phyloP scores from a whole-genome alignment of 2,797 vertebrate genomes.

The Ceryle rudis region DNA sequence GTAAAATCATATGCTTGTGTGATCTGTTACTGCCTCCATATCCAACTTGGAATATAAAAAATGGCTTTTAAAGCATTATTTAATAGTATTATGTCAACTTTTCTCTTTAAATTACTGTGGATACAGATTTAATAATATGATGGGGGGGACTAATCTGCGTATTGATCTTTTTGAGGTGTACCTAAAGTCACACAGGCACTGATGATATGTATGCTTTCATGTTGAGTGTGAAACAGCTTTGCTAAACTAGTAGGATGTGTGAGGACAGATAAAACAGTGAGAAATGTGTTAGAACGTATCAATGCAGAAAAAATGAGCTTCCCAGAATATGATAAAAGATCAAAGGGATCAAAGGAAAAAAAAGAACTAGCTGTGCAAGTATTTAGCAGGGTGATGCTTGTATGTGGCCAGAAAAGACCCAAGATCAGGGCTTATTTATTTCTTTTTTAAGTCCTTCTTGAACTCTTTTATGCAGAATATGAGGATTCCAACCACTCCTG shows the following conservation, averaged over 20 bases:
- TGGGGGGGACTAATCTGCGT: not conserved
- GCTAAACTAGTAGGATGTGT: not conserved
- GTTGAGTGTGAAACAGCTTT: not conserved
- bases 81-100: not conserved
- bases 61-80: not conserved
- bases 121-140: not conserved
- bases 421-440: not conserved
- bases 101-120: not conserved
- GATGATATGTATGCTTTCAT: not conserved
- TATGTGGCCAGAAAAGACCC: not conserved
- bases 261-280: not conserved
- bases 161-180: not conserved
- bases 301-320: not conserved
- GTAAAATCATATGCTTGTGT: not conserved
- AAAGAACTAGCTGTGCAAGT: not conserved
- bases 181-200: not conserved
- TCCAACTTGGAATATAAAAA: not conserved
- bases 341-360: not conserved
- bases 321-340: not conserved
- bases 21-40: not conserved
- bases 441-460: not conserved
- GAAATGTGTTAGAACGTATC: not conserved
- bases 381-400: not conserved
- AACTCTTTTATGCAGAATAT: not conserved
- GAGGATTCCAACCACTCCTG: not conserved